Base-by-base conservation (phyloP, 2,888 invertebrate species). In the Caenorhabditis wallacei region DNA sequence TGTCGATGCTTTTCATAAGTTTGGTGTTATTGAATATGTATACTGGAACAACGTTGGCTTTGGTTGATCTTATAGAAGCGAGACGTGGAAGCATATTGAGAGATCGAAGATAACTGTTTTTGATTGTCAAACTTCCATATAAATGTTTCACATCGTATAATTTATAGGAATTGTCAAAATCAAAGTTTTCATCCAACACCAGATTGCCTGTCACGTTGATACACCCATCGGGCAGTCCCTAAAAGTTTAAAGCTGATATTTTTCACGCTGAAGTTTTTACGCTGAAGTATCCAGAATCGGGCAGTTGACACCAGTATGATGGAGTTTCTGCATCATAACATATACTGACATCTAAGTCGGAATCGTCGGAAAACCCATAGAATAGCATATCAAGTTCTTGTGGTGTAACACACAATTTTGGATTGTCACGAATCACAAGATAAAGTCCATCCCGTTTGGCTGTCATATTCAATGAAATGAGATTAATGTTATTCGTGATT, bases 51-150 rank as follows among this genome's bases (percentile, higher is more conserved):
- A 30, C 16, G 2, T 57, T 40, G 7, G 57, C 53, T 24, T 59
- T 57, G 1, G 66, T n/a, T 16, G 68, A 57, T 13, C 48, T 10
- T 8, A 13, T 11, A 37, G 1, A 5, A n/a, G n/a, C n/a, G n/a
- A 75, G 40, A 40, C 26, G n/a, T 16, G 22, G 37, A 1, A 76
- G 18, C 30, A 76, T 48, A n/a, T 56, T 66, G 4, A 61, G 11
- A 8, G n/a, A 53, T 43, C 68, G 13, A 1, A 76, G 8, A 1
- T 11, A n/a, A 18, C 40, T 61, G 13, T 69, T 76, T 0, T 0
- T 18, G 35, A 75, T 68, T n/a, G 46, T 68, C 3, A 75, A 22
- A 18, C 75, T 75, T 3, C 75, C 75, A 37, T 26, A 75, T 1
- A 75, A 59, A 0, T 2, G 22, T 30, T 35, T 3, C 0, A 75